Evolutionary conservation across 2,797 vertebrate species (phyloP).

Genomic region (Myotis vivesi): DNA sequence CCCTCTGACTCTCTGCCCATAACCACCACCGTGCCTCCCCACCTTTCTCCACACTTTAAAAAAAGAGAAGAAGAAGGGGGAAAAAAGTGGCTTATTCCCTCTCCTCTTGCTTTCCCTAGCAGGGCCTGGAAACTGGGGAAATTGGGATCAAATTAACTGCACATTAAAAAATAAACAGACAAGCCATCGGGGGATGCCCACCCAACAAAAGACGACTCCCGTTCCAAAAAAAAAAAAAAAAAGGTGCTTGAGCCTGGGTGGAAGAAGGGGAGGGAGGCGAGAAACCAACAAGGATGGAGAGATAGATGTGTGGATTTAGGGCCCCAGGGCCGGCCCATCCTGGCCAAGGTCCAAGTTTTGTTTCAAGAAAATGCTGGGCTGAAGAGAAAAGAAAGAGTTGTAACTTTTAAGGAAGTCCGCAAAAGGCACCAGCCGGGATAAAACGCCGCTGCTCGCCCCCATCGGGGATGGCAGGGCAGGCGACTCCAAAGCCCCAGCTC

Average conservation of each 20-base stretch:
- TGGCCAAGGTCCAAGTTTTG: conserved; percentile 79
- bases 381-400: conserved; percentile 62
- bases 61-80: background rate
- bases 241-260: conserved; percentile 31
- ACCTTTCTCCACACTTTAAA: conserved; percentile 54
- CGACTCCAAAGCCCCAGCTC: conserved; percentile 31
- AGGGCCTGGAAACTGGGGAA: conserved; percentile 68
- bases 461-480: conserved; percentile 50
- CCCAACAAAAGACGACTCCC: conserved; percentile 66
- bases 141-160: conserved; percentile 77
- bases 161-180: conserved; percentile 78
- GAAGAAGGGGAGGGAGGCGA: background rate
- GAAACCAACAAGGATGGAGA: conserved; percentile 63
- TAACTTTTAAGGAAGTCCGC: conserved; percentile 73
- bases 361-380: conserved; percentile 73
- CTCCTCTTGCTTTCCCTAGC: conserved; percentile 43
- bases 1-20: conserved; percentile 62
- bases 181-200: conserved; percentile 70
- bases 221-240: conserved; percentile 64
- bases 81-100: conserved; percentile 1
- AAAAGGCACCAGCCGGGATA: conserved; percentile 71
- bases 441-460: conserved; percentile 70
- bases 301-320: conserved; percentile 63
- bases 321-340: conserved; percentile 65
- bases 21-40: conserved; percentile 53